These are phyloP conservation scores for Jacana jacana DNA, from an alignment of 2,113 vertebrate genomes.

Conservation along the genomic window DNA sequence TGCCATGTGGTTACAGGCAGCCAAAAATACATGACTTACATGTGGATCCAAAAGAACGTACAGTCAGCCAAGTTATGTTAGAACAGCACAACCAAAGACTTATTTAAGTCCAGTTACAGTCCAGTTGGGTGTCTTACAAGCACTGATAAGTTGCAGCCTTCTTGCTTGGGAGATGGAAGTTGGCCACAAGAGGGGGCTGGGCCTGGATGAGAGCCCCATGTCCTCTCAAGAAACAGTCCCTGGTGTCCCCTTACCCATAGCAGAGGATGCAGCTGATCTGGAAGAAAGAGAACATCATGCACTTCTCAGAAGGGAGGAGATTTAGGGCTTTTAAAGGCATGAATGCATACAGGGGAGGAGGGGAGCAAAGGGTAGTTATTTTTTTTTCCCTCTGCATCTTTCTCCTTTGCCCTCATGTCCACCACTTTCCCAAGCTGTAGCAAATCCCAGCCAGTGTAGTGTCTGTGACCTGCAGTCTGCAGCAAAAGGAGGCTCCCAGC, in stretches of 20 bases:
- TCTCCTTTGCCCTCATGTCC: neutral
- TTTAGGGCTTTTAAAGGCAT: neutral
- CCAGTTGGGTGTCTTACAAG: accelerated
- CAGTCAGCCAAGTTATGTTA: neutral
- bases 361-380: neutral
- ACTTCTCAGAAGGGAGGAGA: neutral
- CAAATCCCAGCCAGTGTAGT: neutral
- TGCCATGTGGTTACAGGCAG: neutral
- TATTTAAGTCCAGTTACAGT: neutral
- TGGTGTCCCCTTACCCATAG: neutral
- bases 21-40: neutral
- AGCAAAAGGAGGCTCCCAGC: neutral
- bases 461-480: neutral
- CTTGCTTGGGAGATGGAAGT: neutral
- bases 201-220: neutral
- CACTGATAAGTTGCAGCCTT: neutral
- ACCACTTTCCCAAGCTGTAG: neutral
- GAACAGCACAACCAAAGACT: neutral
- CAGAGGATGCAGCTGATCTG: neutral
- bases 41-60: neutral
- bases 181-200: accelerated
- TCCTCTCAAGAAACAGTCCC: neutral
- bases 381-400: neutral
- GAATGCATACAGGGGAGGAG: accelerated
- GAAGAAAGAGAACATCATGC: accelerated